Evolutionary conservation across 2,888 invertebrate species (phyloP).

Genomic region (Himalopsyche japonica): DNA sequence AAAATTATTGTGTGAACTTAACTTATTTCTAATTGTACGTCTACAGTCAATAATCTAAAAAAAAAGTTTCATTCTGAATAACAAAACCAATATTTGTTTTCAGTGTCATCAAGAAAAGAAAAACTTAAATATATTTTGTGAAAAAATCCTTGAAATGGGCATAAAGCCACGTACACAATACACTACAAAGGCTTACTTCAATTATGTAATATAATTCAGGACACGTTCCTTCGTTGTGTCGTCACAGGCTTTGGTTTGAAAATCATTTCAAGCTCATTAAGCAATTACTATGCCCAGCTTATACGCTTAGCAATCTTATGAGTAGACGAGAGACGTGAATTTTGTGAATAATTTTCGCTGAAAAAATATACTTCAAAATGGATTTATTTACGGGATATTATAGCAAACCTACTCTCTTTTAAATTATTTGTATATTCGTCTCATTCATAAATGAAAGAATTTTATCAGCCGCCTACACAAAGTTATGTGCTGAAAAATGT

Average conservation of each 20-base stretch:
- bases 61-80: too few relatives aligned
- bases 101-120: neutral
- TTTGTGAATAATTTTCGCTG: neutral
- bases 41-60: too few relatives aligned
- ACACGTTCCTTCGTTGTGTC: neutral
- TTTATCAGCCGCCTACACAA: too few relatives aligned
- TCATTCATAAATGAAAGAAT: too few relatives aligned
- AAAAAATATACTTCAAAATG: neutral
- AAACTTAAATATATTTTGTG: neutral
- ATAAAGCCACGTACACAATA: neutral
- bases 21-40: too few relatives aligned
- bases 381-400: neutral
- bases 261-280: constrained; percentile 28
- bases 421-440: too few relatives aligned
- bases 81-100: too few relatives aligned
- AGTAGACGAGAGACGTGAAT: neutral
- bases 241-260: neutral
- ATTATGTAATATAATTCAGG: neutral
- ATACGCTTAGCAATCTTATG: neutral
- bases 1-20: too few relatives aligned
- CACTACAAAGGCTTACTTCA: neutral
- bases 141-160: neutral
- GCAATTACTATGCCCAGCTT: constrained; percentile 18
- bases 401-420: too few relatives aligned
- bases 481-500: too few relatives aligned